A percentile compares a stretch with the other conserved stretches of the same genome.
These are phyloP conservation scores for Stenotaenia linearis DNA, from an alignment of 2,888 invertebrate genomes.

Conservation along the genomic window DNA sequence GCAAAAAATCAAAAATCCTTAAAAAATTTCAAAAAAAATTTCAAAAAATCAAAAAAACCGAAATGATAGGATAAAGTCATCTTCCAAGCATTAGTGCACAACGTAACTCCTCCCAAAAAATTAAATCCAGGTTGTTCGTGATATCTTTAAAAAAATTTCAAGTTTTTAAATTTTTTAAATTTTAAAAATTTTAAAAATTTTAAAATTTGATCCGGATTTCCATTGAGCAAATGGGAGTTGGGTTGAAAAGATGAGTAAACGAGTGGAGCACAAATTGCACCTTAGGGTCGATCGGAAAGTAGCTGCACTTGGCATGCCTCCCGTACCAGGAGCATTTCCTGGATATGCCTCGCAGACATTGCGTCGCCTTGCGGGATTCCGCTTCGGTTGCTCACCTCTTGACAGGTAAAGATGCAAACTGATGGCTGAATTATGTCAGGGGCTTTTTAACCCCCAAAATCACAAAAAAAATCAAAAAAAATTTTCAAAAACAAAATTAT, in stretches of 20 bases:
- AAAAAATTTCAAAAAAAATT: neutral
- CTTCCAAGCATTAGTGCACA: too few species aligned
- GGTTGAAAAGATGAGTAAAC: neutral
- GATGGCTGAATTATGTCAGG: conserved; percentile 9
- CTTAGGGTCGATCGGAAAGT: neutral
- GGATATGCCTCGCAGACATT: conserved; percentile 2
- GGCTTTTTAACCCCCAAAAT: neutral
- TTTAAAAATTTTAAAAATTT: too few species aligned
- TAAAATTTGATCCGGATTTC: neutral
- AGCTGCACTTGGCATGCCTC: neutral
- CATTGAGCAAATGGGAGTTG: neutral
- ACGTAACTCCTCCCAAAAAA: too few species aligned
- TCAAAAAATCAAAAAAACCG: too few species aligned
- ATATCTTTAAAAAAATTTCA: too few species aligned
- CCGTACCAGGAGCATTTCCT: conserved; percentile 4
- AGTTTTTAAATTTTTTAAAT: too few species aligned
- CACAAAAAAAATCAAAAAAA: neutral
- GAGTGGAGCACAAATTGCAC: neutral
- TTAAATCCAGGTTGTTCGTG: too few species aligned
- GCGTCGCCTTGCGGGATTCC: neutral
- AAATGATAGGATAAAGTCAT: neutral
- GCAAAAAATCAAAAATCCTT: too few species aligned
- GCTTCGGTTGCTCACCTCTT: neutral
- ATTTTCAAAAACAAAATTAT: neutral
- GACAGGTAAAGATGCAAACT: neutral